Evolutionary conservation across 2,797 vertebrate genomes (phyloP), one percentile per base, ranked within the genome.

Genomic region (Staurois parvus): DNA sequence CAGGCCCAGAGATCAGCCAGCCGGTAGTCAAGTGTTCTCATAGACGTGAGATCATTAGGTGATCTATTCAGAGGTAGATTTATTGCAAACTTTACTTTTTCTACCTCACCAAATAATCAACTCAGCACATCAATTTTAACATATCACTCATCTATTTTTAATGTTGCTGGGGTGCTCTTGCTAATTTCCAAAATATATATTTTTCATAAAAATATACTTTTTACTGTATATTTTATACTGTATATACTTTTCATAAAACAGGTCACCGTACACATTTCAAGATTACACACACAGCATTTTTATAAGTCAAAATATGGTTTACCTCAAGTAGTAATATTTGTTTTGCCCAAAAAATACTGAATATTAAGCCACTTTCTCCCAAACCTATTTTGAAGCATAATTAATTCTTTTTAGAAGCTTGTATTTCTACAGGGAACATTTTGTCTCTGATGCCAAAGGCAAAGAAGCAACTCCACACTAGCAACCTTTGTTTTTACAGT

Each of bases 401-500:
- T 82, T 82, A 86, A 86, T 86, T 86, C 79, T 78, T 86, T 76
- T 78, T 68, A 82, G 42, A 32, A 77, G 74, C 67, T 72, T 86
- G 79, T 67, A 77, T 76, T 86, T 86, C 30, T 77, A 84, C 89
- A 88, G 86, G 40, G 81, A 79, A 81, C 79, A 88, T 21, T 87
- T 83, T 84, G 78, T 70, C 85, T 79, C 52, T 67, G 52, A 42
- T 87, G 87, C 59, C 81, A 84, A 88, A 89, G 83, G 70, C 76
- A 84, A 89, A 87, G 26, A 5, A 64, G 84, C 76, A 30, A 42
- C 85, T 40, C 88, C 77, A 79, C 66, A 84, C 12, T 84, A 29
- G 66, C 77, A 42, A 79, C 82, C 75, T 67, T 85, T 81, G 72
- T 66, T 81, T 81, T 87, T 88, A 75, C 77, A 86, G 86, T 81